Evolutionary conservation across 2,113 vertebrate genomes (phyloP), one percentile per base, ranked within the genome.

Genomic region (Craseonycteris thonglongyai): DNA sequence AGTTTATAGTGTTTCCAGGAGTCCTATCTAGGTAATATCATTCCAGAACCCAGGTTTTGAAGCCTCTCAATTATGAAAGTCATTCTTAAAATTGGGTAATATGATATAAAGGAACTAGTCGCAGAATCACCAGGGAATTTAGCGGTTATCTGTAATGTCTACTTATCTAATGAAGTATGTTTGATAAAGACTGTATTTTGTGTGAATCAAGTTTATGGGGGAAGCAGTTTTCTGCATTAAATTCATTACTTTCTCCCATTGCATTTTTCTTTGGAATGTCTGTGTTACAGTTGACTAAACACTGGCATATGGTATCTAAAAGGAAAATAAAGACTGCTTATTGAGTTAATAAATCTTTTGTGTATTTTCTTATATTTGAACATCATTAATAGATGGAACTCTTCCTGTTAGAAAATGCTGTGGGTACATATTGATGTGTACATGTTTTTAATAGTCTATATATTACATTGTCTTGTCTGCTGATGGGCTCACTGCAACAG

Each of bases 131-230:
- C 47, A 82, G 56, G 35, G 40, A 89, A 78, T 76, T 86, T 74
- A 85, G 16, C 72, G 35, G 22, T 81, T 92, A 38, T 76, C 45
- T 89, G 8, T 84, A 75, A 30, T 90, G 11, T 58, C 33, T 90
- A 21, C 24, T 82, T 88, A 82, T 78, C 56, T 81, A 90, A 86
- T 71, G 56, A 90, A 51, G 12, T 38, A 83, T 26, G 80, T 51
- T 83, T 91, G 33, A 74, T 83, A 82, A 83, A 79, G 59, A 58
- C 22, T 42, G 22, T 75, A 84, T 93, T 95, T 96, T 93, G 45
- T 86, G 68, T 78, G 49, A 90, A 75, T 94, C 21, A 86, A 24
- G 22, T 90, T 89, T 84, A 61, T 80, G 18, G 38, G 42, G 21
- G 19, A 89, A 89, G n/a, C 26, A 66, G 56, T 83, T 92, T 11